A percentile compares a stretch with the other conserved stretches of the same genome.
These are phyloP conservation scores for Saccostrea cuccullata DNA, from an alignment of 1,140 invertebrate species.

Conservation along the genomic window DNA sequence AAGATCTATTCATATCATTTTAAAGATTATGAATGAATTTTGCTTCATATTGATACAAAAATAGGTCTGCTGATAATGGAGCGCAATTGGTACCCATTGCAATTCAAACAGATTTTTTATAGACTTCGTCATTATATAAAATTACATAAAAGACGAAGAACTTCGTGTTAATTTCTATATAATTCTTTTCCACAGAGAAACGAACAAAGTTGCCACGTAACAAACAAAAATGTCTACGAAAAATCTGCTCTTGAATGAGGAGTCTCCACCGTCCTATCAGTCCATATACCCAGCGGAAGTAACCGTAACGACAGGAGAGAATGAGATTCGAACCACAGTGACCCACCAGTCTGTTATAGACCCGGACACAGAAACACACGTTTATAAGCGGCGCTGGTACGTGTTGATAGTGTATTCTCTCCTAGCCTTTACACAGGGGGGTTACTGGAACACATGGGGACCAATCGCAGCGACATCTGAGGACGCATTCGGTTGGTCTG, in stretches of 20 bases:
- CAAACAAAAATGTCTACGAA: background rate
- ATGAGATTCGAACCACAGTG: background rate
- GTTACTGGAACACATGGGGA: slow-evolving; percentile 81
- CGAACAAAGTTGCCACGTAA: background rate
- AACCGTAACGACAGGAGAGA: background rate
- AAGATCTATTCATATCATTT: no score
- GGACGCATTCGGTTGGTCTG: slow-evolving; percentile 79
- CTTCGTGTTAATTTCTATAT: no score
- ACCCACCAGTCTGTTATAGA: slow-evolving; percentile 3
- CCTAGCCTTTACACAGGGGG: slow-evolving; percentile 54
- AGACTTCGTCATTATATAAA: no score
- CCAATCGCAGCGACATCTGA: slow-evolving; percentile 79
- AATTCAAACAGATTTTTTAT: no score
- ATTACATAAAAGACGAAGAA: no score
- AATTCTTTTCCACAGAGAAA: background rate
- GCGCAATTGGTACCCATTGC: no score
- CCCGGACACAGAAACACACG: slow-evolving; percentile 17
- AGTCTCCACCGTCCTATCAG: background rate
- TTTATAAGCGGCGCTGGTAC: slow-evolving; percentile 63
- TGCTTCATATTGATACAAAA: no score
- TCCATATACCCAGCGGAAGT: slow-evolving; percentile 37
- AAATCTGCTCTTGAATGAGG: background rate
- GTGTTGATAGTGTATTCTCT: slow-evolving; percentile 57
- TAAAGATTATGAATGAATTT: no score
- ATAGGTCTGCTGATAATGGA: no score